Percentiles rank a stretch among this genome's conserved stretches.
These are phyloP conservation scores for Anagrus nilaparvatae DNA, from an alignment of 1,140 invertebrate species.

Conservation along the genomic window DNA sequence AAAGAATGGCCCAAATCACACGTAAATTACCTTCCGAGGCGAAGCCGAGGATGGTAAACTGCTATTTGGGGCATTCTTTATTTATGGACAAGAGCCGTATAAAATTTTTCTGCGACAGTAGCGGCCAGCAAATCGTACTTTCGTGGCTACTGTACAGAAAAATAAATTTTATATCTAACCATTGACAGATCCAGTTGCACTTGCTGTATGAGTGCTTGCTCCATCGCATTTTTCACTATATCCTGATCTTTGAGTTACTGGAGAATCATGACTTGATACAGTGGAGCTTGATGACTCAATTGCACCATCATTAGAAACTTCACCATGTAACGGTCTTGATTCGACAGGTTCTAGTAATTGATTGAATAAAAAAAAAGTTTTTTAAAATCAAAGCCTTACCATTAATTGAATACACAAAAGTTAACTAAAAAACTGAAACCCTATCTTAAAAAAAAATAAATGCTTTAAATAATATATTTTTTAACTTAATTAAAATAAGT, in stretches of 20 bases:
- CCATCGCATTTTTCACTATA: slow-evolving; percentile 36
- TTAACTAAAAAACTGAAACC: slow-evolving; percentile 34
- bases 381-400: too few species aligned
- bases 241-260: slow-evolving; percentile 29
- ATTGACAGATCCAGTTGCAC: slow-evolving; percentile 37
- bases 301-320: slow-evolving; percentile 27
- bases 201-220: slow-evolving; percentile 37
- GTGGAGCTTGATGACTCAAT: slow-evolving; percentile 24
- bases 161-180: slow-evolving; percentile 29
- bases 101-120: too few species aligned
- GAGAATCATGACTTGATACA: slow-evolving; percentile 29
- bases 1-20: too few species aligned
- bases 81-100: too few species aligned
- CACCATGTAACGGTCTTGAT: slow-evolving; percentile 28
- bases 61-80: too few species aligned
- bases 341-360: slow-evolving; percentile 28
- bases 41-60: too few species aligned
- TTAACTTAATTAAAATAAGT: slow-evolving; percentile 37
- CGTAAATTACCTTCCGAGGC: too few species aligned
- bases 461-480: slow-evolving; percentile 29
- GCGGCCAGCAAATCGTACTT: too few species aligned
- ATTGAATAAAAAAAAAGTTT: slow-evolving; percentile 2
- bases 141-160: too few species aligned
- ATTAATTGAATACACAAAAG: slow-evolving; percentile 17
- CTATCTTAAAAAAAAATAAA: slow-evolving; percentile 34